Conservation (phyloP, 2,113 vertebrate genomes). For the Corythornis madagascariensis region DNA sequence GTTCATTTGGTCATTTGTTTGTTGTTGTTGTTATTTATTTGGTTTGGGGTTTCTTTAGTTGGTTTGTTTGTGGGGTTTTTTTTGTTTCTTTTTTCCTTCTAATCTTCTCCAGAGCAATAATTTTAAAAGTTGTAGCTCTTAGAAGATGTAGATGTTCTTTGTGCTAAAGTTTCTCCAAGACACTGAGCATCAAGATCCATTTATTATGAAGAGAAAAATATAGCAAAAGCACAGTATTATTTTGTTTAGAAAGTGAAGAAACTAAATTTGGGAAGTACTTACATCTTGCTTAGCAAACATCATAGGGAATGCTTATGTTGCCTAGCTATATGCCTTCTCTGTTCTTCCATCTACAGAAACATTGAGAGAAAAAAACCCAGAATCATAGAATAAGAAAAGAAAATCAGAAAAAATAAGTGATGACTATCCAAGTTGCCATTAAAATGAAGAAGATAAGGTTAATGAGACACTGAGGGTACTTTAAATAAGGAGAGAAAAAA, state of each 20-base stretch:
- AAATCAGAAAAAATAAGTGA: background rate
- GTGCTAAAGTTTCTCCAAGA: background rate
- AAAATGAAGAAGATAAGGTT: background rate
- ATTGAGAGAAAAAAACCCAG: background rate
- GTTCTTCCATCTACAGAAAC: background rate
- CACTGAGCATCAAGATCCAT: background rate
- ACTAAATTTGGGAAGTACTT: background rate
- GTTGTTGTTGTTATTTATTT: too few relatives aligned
- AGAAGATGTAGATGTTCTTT: background rate
- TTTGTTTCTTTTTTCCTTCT: background rate
- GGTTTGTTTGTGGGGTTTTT: too few relatives aligned
- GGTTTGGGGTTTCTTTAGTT: too few relatives aligned
- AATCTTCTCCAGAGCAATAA: background rate
- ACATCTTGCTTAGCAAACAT: background rate
- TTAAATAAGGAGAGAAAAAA: background rate
- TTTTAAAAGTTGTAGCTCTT: background rate
- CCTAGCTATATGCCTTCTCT: background rate
- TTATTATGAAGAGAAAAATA: background rate
- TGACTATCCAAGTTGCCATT: background rate
- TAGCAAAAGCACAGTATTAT: background rate
- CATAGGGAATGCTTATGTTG: background rate
- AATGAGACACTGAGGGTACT: background rate
- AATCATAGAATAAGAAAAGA: background rate
- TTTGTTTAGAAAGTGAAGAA: background rate
- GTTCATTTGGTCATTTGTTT: too few relatives aligned